phyloP scores from a whole-genome alignment of 1,140 invertebrate species.

The Lepidotrigona ventralis region DNA sequence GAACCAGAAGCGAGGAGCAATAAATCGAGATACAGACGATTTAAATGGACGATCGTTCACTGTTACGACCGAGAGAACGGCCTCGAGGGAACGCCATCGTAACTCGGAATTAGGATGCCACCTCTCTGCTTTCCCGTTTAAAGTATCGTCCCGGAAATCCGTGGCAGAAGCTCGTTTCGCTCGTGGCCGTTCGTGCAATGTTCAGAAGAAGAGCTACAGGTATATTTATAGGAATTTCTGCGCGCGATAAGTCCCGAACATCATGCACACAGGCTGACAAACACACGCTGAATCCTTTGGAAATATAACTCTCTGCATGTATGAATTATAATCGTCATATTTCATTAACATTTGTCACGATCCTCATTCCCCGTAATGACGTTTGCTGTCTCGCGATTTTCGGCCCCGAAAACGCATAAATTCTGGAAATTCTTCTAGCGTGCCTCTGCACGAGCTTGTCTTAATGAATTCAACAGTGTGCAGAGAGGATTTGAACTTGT shows the following conservation, averaged over 20 bases:
- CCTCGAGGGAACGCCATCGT: slow-evolving; percentile 28
- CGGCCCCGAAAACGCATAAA: background rate
- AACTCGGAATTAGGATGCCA: slow-evolving; percentile 49
- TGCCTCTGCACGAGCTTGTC: rapidly evolving
- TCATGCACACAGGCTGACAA: slow-evolving; percentile 3
- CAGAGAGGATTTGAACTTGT: too few species aligned
- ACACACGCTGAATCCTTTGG: slow-evolving; percentile 1
- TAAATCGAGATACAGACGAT: slow-evolving; percentile 26
- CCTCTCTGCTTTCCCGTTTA: slow-evolving; percentile 39
- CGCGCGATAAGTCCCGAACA: slow-evolving; percentile 16
- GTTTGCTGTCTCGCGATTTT: background rate
- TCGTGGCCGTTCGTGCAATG: background rate
- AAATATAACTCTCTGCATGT: background rate
- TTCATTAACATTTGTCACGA: background rate
- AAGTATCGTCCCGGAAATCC: slow-evolving; percentile 47
- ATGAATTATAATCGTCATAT: background rate
- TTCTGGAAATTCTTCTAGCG: background rate
- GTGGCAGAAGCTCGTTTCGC: slow-evolving; percentile 7
- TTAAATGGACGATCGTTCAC: slow-evolving; percentile 45
- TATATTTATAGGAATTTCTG: slow-evolving; percentile 34
- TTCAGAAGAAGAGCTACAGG: background rate
- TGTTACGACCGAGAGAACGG: slow-evolving; percentile 31
- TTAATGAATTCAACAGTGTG: background rate
- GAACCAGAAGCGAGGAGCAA: slow-evolving; percentile 20
- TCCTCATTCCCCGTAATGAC: background rate